These are phyloP conservation scores for Dufourea novaeangliae DNA, from an alignment of 1,140 invertebrate genomes.

Conservation along the genomic window DNA sequence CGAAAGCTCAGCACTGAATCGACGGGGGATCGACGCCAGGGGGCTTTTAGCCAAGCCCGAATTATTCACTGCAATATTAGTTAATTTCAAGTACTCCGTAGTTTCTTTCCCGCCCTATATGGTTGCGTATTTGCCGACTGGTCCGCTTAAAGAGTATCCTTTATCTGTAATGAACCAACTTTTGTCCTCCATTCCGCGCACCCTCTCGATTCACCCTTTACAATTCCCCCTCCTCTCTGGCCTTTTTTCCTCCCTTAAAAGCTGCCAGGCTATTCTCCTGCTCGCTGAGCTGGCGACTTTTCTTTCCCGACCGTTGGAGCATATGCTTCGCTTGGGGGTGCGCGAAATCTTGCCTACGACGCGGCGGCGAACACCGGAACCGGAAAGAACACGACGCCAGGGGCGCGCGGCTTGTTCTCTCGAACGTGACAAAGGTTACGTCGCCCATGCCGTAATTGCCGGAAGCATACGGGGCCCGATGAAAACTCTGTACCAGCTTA, in stretches of 20 bases:
- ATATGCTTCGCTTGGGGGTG: conserved; percentile 71
- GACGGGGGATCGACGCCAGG: too few species aligned
- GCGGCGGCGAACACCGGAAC: neutral
- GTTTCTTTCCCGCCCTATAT: neutral
- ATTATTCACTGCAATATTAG: too few species aligned
- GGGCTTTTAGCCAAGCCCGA: too few species aligned
- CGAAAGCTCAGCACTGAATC: too few species aligned
- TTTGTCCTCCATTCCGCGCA: neutral
- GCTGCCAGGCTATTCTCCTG: conserved; percentile 29
- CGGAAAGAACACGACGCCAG: neutral
- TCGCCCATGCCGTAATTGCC: conserved; percentile 41
- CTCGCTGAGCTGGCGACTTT: conserved; percentile 60
- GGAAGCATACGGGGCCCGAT: conserved; percentile 16
- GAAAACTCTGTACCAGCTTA: conserved; percentile 41
- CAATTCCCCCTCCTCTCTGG: neutral
- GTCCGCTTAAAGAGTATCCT: conserved; percentile 2
- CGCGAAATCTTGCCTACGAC: conserved; percentile 62
- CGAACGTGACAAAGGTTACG: conserved; percentile 7
- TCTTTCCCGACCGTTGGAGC: conserved; percentile 29
- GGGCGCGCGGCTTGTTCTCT: neutral
- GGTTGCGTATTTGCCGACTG: neutral
- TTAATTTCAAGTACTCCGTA: neutral
- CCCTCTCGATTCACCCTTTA: conserved; percentile 4
- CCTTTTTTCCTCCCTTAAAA: conserved; percentile 30
- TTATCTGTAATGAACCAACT: conserved; percentile 10